phyloP scores from a whole-genome alignment of 2,888 invertebrate genomes.

The Agrotis ipsilon region DNA sequence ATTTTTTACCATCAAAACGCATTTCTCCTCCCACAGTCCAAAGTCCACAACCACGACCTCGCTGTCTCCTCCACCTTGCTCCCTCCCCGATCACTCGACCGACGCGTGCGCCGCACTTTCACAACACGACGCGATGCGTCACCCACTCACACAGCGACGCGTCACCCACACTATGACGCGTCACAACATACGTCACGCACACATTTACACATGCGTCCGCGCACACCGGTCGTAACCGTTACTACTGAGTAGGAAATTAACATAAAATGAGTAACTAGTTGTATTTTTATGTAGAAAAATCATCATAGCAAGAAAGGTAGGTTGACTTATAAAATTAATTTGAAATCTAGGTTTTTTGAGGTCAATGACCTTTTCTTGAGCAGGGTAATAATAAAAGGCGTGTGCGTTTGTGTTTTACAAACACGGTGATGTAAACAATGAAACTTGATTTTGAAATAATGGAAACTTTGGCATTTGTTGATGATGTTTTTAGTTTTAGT shows the following conservation, averaged over 20 bases:
- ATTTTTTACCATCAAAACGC: neutral
- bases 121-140: conserved; percentile 68
- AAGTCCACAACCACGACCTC: conserved; percentile 41
- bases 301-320: neutral
- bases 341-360: neutral
- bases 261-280: conserved; percentile 48
- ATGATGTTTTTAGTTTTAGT: no score
- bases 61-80: conserved; percentile 63
- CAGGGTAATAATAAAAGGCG: conserved; percentile 8
- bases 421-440: neutral
- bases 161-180: conserved; percentile 49
- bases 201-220: conserved; percentile 30
- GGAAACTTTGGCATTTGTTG: neutral
- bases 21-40: conserved; percentile 9
- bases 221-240: conserved; percentile 61
- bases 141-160: conserved; percentile 58
- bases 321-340: neutral
- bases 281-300: conserved; percentile 47
- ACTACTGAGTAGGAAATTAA: conserved; percentile 52
- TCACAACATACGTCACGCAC: conserved; percentile 45
- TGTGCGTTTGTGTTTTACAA: neutral
- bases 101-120: conserved; percentile 77
- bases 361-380: conserved; percentile 24
- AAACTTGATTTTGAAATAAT: conserved; percentile 1
- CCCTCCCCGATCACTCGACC: conserved; percentile 70